Conservation (phyloP, 2,113 vertebrate species). For the Bos indicus region DNA sequence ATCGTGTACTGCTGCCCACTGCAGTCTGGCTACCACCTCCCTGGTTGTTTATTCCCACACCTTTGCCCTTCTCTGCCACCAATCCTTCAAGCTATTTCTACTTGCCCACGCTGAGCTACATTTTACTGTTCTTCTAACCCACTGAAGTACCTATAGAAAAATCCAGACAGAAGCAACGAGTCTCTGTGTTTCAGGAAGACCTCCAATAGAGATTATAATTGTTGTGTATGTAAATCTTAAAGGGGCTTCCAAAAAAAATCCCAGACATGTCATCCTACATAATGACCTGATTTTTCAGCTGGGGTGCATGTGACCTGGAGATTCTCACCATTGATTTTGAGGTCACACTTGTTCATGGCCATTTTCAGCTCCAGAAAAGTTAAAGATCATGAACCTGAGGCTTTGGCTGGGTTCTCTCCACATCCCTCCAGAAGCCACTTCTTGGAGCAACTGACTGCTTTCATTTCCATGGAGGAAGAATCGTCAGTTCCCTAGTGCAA, state of each 20-base stretch:
- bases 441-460: background rate
- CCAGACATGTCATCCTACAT: background rate
- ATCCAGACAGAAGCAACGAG: background rate
- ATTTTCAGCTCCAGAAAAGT: background rate
- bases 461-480: background rate
- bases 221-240: background rate
- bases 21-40: slow-evolving; percentile 37
- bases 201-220: background rate
- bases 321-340: background rate
- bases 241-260: background rate
- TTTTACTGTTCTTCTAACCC: background rate
- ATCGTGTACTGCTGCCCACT: slow-evolving; percentile 37
- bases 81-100: background rate
- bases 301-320: background rate
- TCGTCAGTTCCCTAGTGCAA: background rate
- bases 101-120: background rate
- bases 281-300: background rate
- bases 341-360: background rate
- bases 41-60: slow-evolving; percentile 31
- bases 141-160: background rate
- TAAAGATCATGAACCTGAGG: background rate
- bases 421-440: background rate
- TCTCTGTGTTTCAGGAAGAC: background rate
- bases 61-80: slow-evolving; percentile 41
- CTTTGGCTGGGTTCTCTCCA: background rate